Conservation (phyloP, 2,113 vertebrate genomes). For the Pandion haliaetus region DNA sequence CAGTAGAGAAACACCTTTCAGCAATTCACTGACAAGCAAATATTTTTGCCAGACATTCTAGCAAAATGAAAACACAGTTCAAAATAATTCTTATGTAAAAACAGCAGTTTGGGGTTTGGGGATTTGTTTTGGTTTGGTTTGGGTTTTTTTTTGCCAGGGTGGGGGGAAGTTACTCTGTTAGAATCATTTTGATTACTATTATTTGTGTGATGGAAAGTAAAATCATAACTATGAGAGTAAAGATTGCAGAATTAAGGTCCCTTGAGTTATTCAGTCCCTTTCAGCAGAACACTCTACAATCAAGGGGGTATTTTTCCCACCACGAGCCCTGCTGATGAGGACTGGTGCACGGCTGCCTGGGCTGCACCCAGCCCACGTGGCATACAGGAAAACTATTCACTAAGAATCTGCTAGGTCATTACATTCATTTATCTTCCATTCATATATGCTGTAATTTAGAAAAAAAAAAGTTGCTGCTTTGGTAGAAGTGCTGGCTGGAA, state of each 20-base stretch:
- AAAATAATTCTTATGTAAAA: not conserved
- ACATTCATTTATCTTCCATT: not conserved
- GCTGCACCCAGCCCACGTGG: not conserved
- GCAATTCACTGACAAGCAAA: not conserved
- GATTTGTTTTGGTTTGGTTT: not conserved
- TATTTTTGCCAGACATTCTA: not conserved
- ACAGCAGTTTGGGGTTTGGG: not conserved
- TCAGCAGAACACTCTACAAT: not conserved
- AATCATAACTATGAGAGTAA: not conserved
- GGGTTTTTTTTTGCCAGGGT: not conserved
- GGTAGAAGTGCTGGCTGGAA: not conserved
- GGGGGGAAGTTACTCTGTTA: not conserved
- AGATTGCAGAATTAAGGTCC: not conserved
- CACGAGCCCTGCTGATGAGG: fast-evolving
- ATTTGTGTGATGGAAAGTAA: not conserved
- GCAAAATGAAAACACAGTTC: not conserved
- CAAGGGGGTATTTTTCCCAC: not conserved
- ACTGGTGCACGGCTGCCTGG: too few relatives aligned
- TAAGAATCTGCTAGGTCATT: not conserved
- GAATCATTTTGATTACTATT: not conserved
- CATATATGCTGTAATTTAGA: not conserved
- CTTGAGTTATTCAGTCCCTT: not conserved
- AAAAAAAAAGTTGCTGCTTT: not conserved
- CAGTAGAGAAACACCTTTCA: not conserved
- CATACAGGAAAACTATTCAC: not conserved